These are phyloP conservation scores for Sarcophaga caerulescens DNA, from an alignment of 2,888 invertebrate genomes.

Conservation along the genomic window DNA sequence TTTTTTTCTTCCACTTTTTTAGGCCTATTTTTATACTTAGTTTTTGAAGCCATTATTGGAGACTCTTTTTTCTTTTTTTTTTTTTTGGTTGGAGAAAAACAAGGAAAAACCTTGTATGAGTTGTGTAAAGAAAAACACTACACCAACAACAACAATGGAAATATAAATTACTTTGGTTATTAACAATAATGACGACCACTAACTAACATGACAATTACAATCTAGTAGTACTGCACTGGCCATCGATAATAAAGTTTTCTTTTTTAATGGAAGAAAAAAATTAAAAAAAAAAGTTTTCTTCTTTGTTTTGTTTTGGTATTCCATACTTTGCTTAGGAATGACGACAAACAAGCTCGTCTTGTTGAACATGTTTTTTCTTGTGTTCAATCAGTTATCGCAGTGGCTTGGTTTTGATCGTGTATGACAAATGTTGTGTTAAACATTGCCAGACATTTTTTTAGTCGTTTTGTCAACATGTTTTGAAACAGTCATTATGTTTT, in stretches of 20 bases:
- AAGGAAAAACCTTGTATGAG: constrained; percentile 10
- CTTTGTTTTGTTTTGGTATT: neutral
- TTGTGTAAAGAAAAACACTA: constrained; percentile 1
- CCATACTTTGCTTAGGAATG: neutral
- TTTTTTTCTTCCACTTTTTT: neutral
- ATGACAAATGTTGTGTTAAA: no score
- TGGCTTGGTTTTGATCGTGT: no score
- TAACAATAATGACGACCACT: neutral
- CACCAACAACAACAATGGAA: neutral
- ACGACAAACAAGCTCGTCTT: neutral
- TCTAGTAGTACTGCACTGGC: no score
- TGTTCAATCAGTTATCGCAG: neutral
- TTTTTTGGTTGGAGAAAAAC: neutral
- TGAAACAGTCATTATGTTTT: no score
- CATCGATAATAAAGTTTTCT: no score
- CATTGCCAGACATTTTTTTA: no score
- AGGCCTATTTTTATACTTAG: neutral
- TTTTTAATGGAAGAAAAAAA: no score
- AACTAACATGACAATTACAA: neutral
- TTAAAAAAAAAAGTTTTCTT: no score
- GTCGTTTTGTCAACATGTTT: no score
- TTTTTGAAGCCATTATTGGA: neutral
- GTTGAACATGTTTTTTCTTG: neutral
- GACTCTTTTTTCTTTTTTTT: neutral
- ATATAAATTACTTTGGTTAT: constrained; percentile 22